Percentiles rank a stretch among this genome's conserved stretches.
phyloP scores from a whole-genome alignment of 2,888 invertebrate species.

The Boloria selene region DNA sequence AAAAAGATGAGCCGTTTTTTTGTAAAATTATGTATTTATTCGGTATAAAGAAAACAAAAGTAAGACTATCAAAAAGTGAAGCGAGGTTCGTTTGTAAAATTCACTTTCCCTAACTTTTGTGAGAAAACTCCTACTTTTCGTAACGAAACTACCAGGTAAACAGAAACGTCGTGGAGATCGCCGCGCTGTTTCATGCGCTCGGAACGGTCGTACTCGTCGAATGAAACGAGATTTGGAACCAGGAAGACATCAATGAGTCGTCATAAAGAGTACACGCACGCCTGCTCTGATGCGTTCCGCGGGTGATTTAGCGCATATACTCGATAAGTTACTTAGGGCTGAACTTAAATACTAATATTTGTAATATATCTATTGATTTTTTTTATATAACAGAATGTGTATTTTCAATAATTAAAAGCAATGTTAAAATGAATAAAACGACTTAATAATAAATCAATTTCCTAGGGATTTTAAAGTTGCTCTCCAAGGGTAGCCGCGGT shows the following conservation, averaged over 20 bases:
- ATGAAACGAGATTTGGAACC: constrained; percentile 46
- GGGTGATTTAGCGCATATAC: constrained; percentile 73
- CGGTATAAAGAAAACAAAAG: no score
- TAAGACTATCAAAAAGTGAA: no score
- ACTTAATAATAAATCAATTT: not conserved
- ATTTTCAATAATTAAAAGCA: no score
- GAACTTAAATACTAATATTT: constrained; percentile 38
- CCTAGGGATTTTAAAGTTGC: not conserved
- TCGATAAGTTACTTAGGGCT: constrained; percentile 60
- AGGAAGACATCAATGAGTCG: constrained; percentile 51
- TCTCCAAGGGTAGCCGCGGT: constrained; percentile 30
- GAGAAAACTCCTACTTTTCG: constrained; percentile 24
- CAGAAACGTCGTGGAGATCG: constrained; percentile 31
- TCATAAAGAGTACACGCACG: constrained; percentile 54
- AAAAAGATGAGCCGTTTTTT: no score
- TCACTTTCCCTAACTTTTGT: constrained; percentile 16
- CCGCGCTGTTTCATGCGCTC: not conserved
- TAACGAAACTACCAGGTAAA: constrained; percentile 33
- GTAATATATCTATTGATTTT: no score
- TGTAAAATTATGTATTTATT: no score
- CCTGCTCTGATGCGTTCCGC: constrained; percentile 56
- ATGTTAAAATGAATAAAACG: no score
- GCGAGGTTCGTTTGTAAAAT: no score
- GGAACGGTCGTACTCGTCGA: no score
- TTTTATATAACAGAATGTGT: no score